phyloP scores from a whole-genome alignment of 1,140 invertebrate species.

The Bursaphelenchus mucronatus region DNA sequence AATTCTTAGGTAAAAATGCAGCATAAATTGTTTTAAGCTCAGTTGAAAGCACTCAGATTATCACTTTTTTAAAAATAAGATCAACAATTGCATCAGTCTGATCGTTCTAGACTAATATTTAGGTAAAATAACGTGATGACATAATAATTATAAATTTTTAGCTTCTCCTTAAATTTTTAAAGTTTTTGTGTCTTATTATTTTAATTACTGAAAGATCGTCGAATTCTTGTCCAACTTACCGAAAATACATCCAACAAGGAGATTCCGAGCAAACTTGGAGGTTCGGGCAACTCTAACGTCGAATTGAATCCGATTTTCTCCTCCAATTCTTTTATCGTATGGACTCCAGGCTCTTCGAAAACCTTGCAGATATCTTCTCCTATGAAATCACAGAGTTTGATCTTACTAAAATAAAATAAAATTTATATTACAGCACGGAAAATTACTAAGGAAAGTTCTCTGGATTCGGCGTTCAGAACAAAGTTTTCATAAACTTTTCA shows the following conservation, averaged over 20 bases:
- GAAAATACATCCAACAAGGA: conserved; percentile 48
- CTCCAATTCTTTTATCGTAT: conserved; percentile 44
- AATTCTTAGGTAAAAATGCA: no score
- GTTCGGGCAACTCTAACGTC: conserved; percentile 39
- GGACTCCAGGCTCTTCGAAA: conserved; percentile 42
- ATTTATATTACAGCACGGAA: conserved; percentile 9
- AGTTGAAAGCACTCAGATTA: no score
- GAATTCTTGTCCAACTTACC: conserved; percentile 19
- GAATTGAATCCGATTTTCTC: conserved; percentile 47
- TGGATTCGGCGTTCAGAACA: no score
- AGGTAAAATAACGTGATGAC: no score
- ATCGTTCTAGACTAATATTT: no score
- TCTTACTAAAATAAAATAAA: conserved; percentile 25
- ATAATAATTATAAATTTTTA: conserved; percentile 3
- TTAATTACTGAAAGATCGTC: conserved; percentile 24
- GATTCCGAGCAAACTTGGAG: conserved; percentile 46
- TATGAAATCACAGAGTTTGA: conserved; percentile 48
- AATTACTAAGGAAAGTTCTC: background rate
- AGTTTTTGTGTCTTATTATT: conserved; percentile 7
- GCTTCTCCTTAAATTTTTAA: conserved; percentile 2
- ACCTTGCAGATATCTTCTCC: conserved; percentile 43
- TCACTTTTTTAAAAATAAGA: no score
- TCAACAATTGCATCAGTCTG: no score
- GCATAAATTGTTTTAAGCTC: no score
- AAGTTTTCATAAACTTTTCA: no score